Evolutionary conservation across 2,113 vertebrate species (phyloP).

Genomic region (Syrrhaptes paradoxus): DNA sequence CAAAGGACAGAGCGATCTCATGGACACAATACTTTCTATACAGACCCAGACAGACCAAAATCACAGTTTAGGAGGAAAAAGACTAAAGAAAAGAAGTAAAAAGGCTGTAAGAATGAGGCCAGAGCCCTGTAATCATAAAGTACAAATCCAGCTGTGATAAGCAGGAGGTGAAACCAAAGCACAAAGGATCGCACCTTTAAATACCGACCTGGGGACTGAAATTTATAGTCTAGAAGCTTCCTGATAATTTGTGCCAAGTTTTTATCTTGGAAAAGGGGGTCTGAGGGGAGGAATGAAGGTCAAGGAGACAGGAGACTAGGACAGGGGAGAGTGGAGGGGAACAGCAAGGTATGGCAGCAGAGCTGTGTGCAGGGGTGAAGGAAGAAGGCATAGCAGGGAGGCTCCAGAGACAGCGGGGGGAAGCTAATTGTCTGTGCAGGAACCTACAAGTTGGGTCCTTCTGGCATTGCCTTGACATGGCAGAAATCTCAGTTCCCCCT

Average conservation of each 20-base stretch:
- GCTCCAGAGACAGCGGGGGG: background rate
- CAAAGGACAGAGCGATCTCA: background rate
- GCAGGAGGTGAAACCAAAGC: background rate
- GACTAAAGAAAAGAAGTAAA: background rate
- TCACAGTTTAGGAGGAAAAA: background rate
- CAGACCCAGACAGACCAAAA: background rate
- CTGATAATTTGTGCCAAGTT: background rate
- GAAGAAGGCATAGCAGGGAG: background rate
- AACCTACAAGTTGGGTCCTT: background rate
- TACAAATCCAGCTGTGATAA: background rate
- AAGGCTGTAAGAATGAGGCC: slow-evolving; percentile 1
- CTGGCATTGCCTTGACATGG: background rate
- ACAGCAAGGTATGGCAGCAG: background rate
- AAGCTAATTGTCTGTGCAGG: background rate
- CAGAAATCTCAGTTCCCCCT: background rate
- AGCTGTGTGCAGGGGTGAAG: background rate
- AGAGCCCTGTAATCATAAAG: background rate
- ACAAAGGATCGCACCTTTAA: background rate
- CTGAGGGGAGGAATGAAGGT: background rate
- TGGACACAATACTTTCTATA: background rate
- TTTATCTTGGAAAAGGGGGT: background rate
- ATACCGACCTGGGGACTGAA: background rate
- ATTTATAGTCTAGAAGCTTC: background rate
- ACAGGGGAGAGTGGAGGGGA: background rate
- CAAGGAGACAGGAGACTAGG: background rate